These are phyloP conservation scores for Oplegnathus fasciatus DNA, from an alignment of 2,113 vertebrate species.

Conservation along the genomic window DNA sequence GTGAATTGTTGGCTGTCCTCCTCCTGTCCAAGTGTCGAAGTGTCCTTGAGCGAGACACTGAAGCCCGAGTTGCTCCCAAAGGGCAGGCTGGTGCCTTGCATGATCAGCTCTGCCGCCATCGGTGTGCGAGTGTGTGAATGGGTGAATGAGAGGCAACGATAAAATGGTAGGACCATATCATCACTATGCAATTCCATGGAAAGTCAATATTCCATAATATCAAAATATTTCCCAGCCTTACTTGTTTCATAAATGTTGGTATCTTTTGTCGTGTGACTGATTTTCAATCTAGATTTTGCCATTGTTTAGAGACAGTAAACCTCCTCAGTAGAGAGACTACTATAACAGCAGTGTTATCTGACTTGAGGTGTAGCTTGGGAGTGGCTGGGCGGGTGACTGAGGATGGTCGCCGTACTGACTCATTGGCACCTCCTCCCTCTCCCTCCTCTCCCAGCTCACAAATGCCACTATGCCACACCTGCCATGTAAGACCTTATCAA, in stretches of 20 bases:
- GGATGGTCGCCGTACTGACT: slow-evolving; percentile 66
- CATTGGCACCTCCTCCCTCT: slow-evolving; percentile 69
- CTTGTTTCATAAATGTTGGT: neutral
- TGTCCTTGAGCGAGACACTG: too few species aligned
- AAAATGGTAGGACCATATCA: neutral
- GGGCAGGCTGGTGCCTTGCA: too few species aligned
- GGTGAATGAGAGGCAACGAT: too few species aligned
- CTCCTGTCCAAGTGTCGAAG: too few species aligned
- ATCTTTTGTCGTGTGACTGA: neutral
- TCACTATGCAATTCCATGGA: neutral
- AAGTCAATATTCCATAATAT: neutral
- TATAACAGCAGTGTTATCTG: neutral
- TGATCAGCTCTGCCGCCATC: too few species aligned
- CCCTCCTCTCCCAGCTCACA: slow-evolving; percentile 71
- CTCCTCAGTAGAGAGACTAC: neutral
- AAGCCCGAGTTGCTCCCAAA: too few species aligned
- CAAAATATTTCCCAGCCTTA: neutral
- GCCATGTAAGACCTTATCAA: slow-evolving; percentile 23
- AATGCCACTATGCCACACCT: slow-evolving; percentile 21
- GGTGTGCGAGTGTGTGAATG: neutral
- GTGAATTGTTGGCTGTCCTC: too few species aligned
- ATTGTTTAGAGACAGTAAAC: neutral
- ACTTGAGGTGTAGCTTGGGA: slow-evolving; percentile 61
- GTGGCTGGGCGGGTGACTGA: slow-evolving; percentile 64
- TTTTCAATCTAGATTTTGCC: neutral